These are phyloP conservation scores for Drosophila vallismaia DNA, from an alignment of 2,888 invertebrate species.

Conservation along the genomic window DNA sequence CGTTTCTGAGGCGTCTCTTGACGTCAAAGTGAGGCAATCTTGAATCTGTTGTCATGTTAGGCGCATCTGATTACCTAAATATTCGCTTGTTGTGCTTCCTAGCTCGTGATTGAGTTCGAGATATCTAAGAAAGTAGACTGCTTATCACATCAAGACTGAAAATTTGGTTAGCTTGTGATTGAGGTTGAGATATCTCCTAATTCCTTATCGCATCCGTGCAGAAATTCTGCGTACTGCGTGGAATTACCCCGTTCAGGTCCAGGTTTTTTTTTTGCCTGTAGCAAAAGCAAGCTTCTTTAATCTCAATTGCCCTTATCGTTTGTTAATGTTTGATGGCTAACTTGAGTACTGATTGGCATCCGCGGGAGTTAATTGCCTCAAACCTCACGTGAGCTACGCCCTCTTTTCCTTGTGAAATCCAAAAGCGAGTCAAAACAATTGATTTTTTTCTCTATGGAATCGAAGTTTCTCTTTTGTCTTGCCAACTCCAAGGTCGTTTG, in stretches of 20 bases:
- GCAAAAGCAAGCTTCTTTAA: conserved; percentile 1
- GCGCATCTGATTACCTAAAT: conserved; percentile 31
- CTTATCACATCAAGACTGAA: conserved; percentile 19
- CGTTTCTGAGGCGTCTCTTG: conserved; percentile 22
- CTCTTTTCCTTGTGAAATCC: conserved; percentile 27
- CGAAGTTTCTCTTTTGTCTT: conserved; percentile 24
- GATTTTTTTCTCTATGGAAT: not conserved
- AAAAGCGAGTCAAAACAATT: not conserved
- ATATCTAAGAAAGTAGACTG: not conserved
- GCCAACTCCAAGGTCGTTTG: not conserved
- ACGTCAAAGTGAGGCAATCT: conserved; percentile 45
- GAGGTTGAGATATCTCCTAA: conserved; percentile 16
- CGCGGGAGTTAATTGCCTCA: conserved; percentile 3
- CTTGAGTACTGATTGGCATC: conserved; percentile 32
- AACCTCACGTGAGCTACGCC: conserved; percentile 25
- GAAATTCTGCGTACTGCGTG: conserved; percentile 18
- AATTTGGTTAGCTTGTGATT: conserved; percentile 24
- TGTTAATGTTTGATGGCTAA: conserved; percentile 9
- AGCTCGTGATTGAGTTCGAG: conserved; percentile 4
- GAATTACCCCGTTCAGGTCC: conserved; percentile 13
- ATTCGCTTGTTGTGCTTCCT: conserved; percentile 18
- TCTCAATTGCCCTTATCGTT: conserved; percentile 8
- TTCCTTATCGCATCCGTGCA: conserved; percentile 31
- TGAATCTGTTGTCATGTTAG: conserved; percentile 18
- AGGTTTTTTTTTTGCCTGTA: too few species aligned